A percentile compares a stretch with the other conserved stretches of the same genome.
These are phyloP conservation scores for Edolisoma coerulescens DNA, from an alignment of 2,113 vertebrate species.

Conservation along the genomic window DNA sequence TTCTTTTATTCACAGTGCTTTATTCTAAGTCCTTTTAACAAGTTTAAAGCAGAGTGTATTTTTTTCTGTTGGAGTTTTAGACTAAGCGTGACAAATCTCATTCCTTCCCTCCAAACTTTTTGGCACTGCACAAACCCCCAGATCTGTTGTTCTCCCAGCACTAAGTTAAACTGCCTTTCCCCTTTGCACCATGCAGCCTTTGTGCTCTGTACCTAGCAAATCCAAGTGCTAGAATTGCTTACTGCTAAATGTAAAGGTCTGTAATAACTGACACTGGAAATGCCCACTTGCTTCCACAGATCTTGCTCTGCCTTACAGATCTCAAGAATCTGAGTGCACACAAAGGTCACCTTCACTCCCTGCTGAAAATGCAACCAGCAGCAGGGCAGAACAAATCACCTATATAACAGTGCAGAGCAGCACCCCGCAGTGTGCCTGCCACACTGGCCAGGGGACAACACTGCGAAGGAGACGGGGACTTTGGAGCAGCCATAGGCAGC, in stretches of 20 bases:
- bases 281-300: not conserved
- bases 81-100: not conserved
- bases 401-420: not conserved
- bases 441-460: not conserved
- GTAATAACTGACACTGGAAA: not conserved
- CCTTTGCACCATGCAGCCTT: not conserved
- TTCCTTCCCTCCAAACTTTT: not conserved
- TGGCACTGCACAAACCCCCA: not conserved
- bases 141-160: not conserved
- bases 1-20: not conserved
- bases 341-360: not conserved
- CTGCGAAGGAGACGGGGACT: fast-evolving
- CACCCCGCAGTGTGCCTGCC: not conserved
- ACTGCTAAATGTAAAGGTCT: not conserved
- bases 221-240: not conserved
- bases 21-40: not conserved
- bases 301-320: not conserved
- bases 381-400: not conserved
- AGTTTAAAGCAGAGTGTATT: not conserved
- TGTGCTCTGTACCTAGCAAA: not conserved
- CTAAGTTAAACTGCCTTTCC: not conserved
- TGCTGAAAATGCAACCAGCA: not conserved
- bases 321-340: not conserved
- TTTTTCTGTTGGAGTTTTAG: not conserved
- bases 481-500: fast-evolving